Conservation (phyloP, 2,888 invertebrate genomes). For the Ochropacha duplaris region DNA sequence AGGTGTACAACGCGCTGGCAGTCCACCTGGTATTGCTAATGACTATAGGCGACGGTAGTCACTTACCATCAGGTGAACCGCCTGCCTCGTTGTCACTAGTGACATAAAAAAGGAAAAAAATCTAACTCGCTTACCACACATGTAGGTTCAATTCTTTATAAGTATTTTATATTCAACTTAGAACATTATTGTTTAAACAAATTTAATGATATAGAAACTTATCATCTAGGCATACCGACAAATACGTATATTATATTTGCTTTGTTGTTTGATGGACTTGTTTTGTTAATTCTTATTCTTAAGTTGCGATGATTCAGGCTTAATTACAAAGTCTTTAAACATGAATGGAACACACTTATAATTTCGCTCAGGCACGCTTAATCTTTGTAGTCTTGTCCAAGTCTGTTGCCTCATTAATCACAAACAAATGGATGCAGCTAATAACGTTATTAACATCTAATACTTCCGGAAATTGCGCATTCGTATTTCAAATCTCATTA, state of each 20-base stretch:
- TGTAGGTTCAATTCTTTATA: background rate
- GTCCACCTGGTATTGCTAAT: no score
- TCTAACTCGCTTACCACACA: background rate
- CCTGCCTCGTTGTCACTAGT: no score
- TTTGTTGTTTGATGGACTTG: background rate
- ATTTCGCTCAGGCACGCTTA: constrained; percentile 15
- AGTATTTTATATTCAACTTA: no score
- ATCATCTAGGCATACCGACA: background rate
- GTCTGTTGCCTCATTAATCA: constrained; percentile 18
- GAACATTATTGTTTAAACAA: no score
- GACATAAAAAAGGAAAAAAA: no score
- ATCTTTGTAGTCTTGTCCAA: constrained; percentile 11
- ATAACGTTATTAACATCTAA: constrained; percentile 43
- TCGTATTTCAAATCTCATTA: constrained; percentile 51
- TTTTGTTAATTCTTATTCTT: background rate
- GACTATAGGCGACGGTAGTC: no score
- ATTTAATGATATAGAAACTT: background rate
- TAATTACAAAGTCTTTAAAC: background rate
- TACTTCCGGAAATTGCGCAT: constrained; percentile 41
- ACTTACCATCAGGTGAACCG: no score
- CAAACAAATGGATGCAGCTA: constrained; percentile 24
- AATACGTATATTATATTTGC: background rate
- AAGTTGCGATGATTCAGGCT: background rate
- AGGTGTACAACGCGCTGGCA: no score
- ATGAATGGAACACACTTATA: background rate